These are phyloP conservation scores for Patiria pectinifera DNA, from an alignment of 53 echinoderm and acorn worm species.

Conservation along the genomic window DNA sequence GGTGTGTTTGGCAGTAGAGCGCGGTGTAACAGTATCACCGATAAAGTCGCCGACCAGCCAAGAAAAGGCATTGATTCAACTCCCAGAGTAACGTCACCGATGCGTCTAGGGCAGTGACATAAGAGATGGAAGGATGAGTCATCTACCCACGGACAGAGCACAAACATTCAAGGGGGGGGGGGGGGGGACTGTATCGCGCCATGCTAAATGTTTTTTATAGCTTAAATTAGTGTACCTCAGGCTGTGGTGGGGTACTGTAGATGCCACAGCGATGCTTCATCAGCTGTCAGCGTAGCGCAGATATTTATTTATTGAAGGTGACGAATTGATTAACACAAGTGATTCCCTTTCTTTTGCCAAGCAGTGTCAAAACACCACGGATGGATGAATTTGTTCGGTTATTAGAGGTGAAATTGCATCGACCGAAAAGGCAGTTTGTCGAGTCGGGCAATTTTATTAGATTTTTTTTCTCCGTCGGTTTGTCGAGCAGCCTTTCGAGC, in stretches of 20 bases:
- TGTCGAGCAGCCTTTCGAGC: too few relatives aligned
- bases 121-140: constrained; percentile 42
- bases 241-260: not conserved
- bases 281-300: not conserved
- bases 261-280: not conserved
- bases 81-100: constrained; percentile 11
- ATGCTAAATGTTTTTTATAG: not conserved
- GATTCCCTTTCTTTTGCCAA: not conserved
- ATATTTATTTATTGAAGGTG: constrained; percentile 23
- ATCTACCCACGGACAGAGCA: not conserved
- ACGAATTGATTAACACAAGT: constrained; percentile 6
- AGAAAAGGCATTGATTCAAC: constrained; percentile 16
- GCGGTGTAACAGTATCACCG: not conserved
- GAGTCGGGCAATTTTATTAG: too few relatives aligned
- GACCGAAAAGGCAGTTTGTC: too few relatives aligned
- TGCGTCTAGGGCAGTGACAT: constrained; percentile 50
- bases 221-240: not conserved
- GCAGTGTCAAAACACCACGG: not conserved
- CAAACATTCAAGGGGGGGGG: constrained; percentile 35
- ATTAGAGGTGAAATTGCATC: too few relatives aligned
- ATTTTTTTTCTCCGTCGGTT: too few relatives aligned
- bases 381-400: constrained; percentile 4
- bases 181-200: not conserved
- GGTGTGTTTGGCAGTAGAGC: not conserved
- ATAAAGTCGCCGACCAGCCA: not conserved